phyloP scores from a whole-genome alignment of 2,113 vertebrate genomes.

The Ictalurus furcatus region DNA sequence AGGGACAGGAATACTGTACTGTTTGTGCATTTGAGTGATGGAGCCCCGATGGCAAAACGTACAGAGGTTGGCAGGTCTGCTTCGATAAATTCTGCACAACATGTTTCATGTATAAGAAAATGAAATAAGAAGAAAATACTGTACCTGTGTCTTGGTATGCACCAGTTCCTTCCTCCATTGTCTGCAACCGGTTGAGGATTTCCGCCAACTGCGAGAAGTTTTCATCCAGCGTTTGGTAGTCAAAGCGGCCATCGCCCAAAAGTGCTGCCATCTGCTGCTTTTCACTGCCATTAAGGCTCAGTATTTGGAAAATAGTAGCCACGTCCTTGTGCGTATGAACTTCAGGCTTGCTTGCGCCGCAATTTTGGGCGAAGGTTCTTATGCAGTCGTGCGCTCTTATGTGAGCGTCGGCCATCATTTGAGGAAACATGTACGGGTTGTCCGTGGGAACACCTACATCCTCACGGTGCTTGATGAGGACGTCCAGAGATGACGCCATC shows the following conservation, averaged over 20 bases:
- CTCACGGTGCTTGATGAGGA: slow-evolving; percentile 11
- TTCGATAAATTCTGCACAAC: background rate
- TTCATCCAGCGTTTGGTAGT: background rate
- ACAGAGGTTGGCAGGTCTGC: background rate
- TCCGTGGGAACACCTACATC: background rate
- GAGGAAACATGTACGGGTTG: slow-evolving; percentile 27
- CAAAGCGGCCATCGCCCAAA: background rate
- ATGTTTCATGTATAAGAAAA: background rate
- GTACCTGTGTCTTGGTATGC: background rate
- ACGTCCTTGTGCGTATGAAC: background rate
- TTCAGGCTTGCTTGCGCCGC: background rate
- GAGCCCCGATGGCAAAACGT: background rate
- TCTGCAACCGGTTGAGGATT: background rate
- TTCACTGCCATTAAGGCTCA: slow-evolving; percentile 14
- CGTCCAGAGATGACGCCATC: slow-evolving; percentile 26
- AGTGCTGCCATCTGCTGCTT: background rate
- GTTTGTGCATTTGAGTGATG: background rate
- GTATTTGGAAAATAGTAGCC: slow-evolving; percentile 9
- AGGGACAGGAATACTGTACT: background rate
- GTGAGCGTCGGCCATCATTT: background rate
- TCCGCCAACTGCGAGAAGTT: background rate
- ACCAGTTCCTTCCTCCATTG: background rate
- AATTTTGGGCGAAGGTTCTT: background rate
- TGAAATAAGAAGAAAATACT: background rate
- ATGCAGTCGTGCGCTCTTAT: slow-evolving; percentile 8